Conservation (phyloP, 2,113 vertebrate species). For the Python bivittatus region DNA sequence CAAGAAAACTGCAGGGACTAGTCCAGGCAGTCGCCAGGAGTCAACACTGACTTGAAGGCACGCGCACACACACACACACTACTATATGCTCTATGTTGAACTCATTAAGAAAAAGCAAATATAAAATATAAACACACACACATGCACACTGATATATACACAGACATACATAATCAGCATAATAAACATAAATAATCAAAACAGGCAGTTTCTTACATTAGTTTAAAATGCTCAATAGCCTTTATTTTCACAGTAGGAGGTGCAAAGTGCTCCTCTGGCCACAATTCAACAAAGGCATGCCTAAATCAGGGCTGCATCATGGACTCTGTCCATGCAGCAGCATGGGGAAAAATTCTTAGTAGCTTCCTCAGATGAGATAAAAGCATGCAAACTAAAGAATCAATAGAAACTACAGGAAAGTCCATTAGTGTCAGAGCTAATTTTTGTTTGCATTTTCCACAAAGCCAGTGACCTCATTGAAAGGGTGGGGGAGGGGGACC, state of each 20-base stretch:
- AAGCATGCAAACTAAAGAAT: background rate
- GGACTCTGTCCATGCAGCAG: background rate
- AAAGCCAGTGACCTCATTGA: background rate
- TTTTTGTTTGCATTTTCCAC: slow-evolving; percentile 30
- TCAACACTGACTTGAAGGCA: background rate
- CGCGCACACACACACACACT: background rate
- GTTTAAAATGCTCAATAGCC: background rate
- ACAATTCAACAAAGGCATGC: background rate
- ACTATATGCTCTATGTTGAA: background rate
- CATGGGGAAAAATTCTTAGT: background rate
- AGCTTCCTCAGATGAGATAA: background rate
- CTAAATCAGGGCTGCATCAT: background rate
- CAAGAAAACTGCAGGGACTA: background rate
- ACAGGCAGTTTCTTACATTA: background rate
- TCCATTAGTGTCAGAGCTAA: background rate
- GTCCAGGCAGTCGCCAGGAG: background rate
- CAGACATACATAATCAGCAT: background rate
- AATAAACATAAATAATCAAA: background rate
- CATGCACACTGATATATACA: background rate
- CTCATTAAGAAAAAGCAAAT: background rate
- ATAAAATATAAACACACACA: background rate
- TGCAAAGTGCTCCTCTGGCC: background rate
- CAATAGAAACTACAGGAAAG: background rate
- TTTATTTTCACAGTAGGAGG: background rate
- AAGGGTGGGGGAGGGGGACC: fast-evolving